Percentiles rank a stretch among this genome's conserved stretches.
Evolutionary conservation across 2,113 vertebrate species (phyloP).

Genomic region (Haemorhous mexicanus): DNA sequence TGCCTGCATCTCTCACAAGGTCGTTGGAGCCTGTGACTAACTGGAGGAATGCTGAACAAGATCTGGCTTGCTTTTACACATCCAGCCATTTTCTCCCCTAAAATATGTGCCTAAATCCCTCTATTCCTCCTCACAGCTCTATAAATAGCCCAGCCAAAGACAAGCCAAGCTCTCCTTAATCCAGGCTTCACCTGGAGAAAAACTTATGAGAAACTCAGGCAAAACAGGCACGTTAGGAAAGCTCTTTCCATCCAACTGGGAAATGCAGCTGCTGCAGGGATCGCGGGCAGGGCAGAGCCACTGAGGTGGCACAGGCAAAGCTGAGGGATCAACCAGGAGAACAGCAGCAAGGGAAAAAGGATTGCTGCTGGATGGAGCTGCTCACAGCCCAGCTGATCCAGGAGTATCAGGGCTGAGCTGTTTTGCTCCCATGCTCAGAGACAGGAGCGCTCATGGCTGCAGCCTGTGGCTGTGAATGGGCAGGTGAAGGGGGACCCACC

Average conservation of each 20-base stretch:
- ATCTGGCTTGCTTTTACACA: slow-evolving; percentile 41
- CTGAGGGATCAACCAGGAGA: background rate
- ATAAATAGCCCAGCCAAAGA: background rate
- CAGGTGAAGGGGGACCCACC: rapidly evolving
- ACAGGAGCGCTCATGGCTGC: background rate
- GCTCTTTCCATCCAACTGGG: background rate
- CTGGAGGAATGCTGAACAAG: slow-evolving; percentile 74
- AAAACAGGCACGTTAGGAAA: background rate
- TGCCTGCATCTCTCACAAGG: slow-evolving; percentile 60
- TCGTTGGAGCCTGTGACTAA: slow-evolving; percentile 73
- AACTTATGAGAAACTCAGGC: background rate
- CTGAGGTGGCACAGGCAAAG: background rate
- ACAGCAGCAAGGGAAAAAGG: background rate
- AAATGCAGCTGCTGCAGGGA: background rate
- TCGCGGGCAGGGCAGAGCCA: background rate
- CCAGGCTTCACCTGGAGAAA: background rate
- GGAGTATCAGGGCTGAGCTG: background rate
- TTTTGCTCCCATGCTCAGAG: background rate
- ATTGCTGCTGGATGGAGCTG: background rate
- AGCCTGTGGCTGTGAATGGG: background rate
- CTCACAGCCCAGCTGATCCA: background rate
- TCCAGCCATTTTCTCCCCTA: slow-evolving; percentile 53
- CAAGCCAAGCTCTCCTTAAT: background rate
- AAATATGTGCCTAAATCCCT: slow-evolving; percentile 46
- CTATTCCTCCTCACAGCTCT: background rate